A percentile compares a stretch with the other conserved stretches of the same genome.
These are phyloP conservation scores for Ectropis crepuscularia DNA, from an alignment of 2,888 invertebrate species.

Conservation along the genomic window DNA sequence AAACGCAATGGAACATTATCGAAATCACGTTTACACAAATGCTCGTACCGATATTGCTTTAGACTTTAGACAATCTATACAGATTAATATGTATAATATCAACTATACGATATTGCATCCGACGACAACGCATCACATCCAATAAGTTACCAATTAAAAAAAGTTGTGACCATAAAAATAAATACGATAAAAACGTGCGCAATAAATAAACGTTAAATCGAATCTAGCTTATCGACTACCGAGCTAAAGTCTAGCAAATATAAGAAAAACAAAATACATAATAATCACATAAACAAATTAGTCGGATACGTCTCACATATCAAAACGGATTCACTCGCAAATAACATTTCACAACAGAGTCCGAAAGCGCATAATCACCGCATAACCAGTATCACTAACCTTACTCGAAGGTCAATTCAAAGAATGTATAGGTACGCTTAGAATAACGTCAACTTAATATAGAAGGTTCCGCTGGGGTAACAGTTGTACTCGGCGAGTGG, in stretches of 20 bases:
- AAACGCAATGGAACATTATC: slow-evolving; percentile 25
- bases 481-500: slow-evolving; percentile 78
- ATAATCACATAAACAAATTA: slow-evolving; percentile 73
- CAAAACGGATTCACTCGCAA: slow-evolving; percentile 65
- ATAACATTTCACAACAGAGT: slow-evolving; percentile 64
- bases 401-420: slow-evolving; percentile 83
- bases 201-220: slow-evolving; percentile 71
- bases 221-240: slow-evolving; percentile 81
- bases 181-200: slow-evolving; percentile 50
- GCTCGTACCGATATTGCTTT: slow-evolving; percentile 11
- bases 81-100: slow-evolving; percentile 17
- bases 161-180: slow-evolving; percentile 68
- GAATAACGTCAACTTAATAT: slow-evolving; percentile 76
- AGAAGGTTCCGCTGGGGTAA: slow-evolving; percentile 70
- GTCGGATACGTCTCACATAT: slow-evolving; percentile 69
- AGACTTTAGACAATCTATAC: slow-evolving; percentile 19
- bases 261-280: slow-evolving; percentile 56
- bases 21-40: slow-evolving; percentile 24
- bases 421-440: slow-evolving; percentile 84
- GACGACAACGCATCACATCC: slow-evolving; percentile 31
- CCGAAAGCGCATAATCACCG: slow-evolving; percentile 67
- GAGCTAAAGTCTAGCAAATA: slow-evolving; percentile 75
- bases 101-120: slow-evolving; percentile 18
- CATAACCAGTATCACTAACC: slow-evolving; percentile 84
- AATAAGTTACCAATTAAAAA: slow-evolving; percentile 48